Conservation (phyloP, 2,888 invertebrate species). For the Synergus itoensis region DNA sequence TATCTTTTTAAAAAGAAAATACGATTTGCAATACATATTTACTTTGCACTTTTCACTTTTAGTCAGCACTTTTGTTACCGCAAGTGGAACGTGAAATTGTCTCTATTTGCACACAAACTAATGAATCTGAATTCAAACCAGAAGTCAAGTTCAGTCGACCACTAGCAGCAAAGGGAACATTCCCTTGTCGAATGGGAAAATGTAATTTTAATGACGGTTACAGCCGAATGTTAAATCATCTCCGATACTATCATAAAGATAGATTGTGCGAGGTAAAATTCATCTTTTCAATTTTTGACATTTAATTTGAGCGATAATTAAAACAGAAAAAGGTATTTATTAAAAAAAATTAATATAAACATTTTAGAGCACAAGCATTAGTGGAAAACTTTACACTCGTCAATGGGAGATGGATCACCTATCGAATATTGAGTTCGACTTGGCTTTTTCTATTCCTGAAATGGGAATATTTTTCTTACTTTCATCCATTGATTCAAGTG, state of each 20-base stretch:
- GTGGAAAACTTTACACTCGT: constrained; percentile 47
- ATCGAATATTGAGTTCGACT: constrained; percentile 49
- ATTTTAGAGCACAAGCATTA: constrained; percentile 43
- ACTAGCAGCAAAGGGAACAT: constrained; percentile 77
- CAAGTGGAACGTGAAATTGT: not conserved
- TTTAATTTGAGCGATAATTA: not conserved
- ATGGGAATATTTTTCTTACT: constrained; percentile 68
- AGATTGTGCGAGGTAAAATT: constrained; percentile 77
- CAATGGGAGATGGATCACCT: constrained; percentile 54
- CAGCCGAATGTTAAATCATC: constrained; percentile 79
- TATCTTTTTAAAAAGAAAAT: not conserved
- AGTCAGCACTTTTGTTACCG: not conserved
- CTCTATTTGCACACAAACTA: constrained; percentile 41
- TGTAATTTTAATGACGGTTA: constrained; percentile 77
- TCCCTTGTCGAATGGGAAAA: constrained; percentile 79
- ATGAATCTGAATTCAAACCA: not conserved
- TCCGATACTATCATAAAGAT: constrained; percentile 79
- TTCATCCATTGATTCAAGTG: constrained; percentile 52
- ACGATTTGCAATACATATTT: not conserved
- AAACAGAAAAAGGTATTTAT: not conserved
- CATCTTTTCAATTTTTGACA: not conserved
- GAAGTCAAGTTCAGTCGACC: constrained; percentile 4
- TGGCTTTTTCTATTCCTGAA: constrained; percentile 58
- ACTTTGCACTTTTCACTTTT: not conserved
- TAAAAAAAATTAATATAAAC: constrained; percentile 3